Evolutionary conservation across 2,888 invertebrate species (phyloP).

Genomic region (Boloria euphrosyne): DNA sequence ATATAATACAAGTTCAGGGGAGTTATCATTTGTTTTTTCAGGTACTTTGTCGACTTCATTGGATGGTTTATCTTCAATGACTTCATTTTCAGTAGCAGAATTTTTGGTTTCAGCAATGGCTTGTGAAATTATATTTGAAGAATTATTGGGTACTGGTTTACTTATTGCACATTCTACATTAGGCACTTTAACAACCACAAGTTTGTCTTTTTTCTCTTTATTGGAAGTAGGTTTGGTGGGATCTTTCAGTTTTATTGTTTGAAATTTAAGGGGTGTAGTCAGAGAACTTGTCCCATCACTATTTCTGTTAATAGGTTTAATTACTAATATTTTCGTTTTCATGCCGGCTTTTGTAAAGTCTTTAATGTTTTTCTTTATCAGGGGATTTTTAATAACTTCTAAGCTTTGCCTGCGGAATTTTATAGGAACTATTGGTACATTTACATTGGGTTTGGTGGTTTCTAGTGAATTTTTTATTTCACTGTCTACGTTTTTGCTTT

Average conservation of each 20-base stretch:
- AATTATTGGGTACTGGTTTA: slow-evolving; percentile 45
- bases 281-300: slow-evolving; percentile 58
- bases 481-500: slow-evolving; percentile 2
- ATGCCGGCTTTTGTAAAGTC: slow-evolving; percentile 73
- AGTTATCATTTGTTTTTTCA: slow-evolving; percentile 12
- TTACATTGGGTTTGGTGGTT: slow-evolving; percentile 39
- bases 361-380: slow-evolving; percentile 70
- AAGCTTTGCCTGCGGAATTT: slow-evolving; percentile 68
- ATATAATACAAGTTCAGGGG: not conserved
- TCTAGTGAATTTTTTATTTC: slow-evolving; percentile 24
- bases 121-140: slow-evolving; percentile 85
- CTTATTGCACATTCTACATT: slow-evolving; percentile 60
- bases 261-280: slow-evolving; percentile 64
- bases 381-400: slow-evolving; percentile 71
- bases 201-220: slow-evolving; percentile 65
- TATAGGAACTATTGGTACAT: slow-evolving; percentile 58
- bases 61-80: not conserved
- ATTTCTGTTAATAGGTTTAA: slow-evolving; percentile 71
- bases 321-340: slow-evolving; percentile 76
- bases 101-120: slow-evolving; percentile 49
- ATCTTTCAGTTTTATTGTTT: slow-evolving; percentile 87
- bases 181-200: slow-evolving; percentile 71
- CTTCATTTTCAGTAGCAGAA: slow-evolving; percentile 20
- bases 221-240: slow-evolving; percentile 54
- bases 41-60: slow-evolving; percentile 20